phyloP scores from a whole-genome alignment of 2,888 invertebrate genomes.

The Pegoplata infirma region DNA sequence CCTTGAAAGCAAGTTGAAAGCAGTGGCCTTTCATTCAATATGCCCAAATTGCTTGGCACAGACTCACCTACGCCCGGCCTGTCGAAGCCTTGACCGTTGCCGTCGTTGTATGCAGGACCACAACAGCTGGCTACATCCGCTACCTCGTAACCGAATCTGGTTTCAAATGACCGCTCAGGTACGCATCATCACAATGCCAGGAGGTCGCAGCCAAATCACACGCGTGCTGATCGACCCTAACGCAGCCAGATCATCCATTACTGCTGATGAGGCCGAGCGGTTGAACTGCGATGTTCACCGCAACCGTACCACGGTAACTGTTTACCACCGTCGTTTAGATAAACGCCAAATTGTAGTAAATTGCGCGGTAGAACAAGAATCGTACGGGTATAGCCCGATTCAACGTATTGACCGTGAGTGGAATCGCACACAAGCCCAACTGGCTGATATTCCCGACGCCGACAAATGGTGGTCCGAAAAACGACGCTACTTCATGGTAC shows the following conservation, averaged over 20 bases:
- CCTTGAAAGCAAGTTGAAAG: neutral
- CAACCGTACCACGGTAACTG: neutral
- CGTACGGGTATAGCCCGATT: no score
- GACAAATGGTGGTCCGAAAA: no score
- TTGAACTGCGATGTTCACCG: neutral
- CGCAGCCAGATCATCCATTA: neutral
- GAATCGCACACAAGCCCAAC: no score
- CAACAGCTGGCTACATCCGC: neutral
- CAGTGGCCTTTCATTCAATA: neutral
- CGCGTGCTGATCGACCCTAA: neutral
- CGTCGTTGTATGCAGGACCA: neutral
- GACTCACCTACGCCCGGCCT: neutral
- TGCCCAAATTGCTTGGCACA: conserved; percentile 8
- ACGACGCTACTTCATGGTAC: no score
- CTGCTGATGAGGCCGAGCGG: neutral
- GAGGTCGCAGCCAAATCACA: neutral
- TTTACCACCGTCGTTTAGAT: neutral
- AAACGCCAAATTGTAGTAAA: no score
- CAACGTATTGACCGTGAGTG: no score
- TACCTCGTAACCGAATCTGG: neutral
- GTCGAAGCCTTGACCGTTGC: neutral
- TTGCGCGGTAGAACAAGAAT: no score
- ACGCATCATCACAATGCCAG: neutral
- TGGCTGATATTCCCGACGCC: no score
- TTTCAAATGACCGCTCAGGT: neutral